These are phyloP conservation scores for Clavelina lepadiformis DNA, from an alignment of 23 tunicate genomes.

Conservation along the genomic window DNA sequence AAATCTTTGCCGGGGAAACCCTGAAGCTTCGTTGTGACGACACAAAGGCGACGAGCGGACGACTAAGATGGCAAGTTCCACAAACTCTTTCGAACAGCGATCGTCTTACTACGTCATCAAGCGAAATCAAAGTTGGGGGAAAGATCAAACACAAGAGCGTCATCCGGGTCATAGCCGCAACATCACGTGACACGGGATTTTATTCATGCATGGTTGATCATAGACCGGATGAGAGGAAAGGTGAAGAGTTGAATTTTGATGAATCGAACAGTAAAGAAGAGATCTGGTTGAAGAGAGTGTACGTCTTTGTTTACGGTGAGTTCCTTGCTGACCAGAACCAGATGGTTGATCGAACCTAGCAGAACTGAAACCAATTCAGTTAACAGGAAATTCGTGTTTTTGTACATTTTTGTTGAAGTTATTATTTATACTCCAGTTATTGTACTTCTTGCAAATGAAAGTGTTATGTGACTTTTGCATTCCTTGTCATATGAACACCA, in stretches of 20 bases:
- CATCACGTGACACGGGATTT: slow-evolving; percentile 31
- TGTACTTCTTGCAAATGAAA: too few species aligned
- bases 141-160: not conserved
- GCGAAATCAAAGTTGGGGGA: too few species aligned
- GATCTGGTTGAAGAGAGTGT: slow-evolving; percentile 21
- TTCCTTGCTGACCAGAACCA: not conserved
- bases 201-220: slow-evolving; percentile 15
- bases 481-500: too few species aligned
- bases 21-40: slow-evolving; percentile 23
- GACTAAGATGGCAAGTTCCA: slow-evolving; percentile 6
- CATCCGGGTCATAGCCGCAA: slow-evolving; percentile 2
- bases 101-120: too few species aligned
- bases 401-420: too few species aligned
- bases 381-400: too few species aligned
- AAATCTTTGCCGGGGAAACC: slow-evolving; percentile 22
- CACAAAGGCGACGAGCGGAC: not conserved
- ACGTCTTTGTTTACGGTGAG: slow-evolving; percentile 47
- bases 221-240: not conserved
- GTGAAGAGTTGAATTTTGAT: not conserved
- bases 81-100: too few species aligned
- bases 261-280: not conserved
- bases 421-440: too few species aligned
- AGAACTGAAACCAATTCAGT: too few species aligned
- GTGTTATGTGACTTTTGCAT: too few species aligned
- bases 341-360: too few species aligned